Conservation (phyloP, 92 coral and sea anemone species). For the Palythoa grandiflora region DNA sequence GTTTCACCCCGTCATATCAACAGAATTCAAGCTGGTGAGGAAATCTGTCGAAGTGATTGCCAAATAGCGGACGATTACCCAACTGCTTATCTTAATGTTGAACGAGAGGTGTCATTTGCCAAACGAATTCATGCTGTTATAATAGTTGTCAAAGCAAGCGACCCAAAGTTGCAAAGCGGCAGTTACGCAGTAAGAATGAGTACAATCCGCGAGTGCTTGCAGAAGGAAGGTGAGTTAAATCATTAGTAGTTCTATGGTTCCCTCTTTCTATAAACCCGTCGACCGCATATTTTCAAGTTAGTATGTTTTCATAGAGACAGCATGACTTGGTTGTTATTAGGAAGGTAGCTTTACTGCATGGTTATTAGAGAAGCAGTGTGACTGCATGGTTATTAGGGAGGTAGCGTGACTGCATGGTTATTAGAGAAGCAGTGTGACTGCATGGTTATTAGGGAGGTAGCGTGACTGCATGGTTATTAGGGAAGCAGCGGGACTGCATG, state of each 20-base stretch:
- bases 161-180: conserved; percentile 17
- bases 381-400: no score
- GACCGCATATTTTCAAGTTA: no score
- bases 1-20: background rate
- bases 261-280: no score
- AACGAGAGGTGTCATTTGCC: conserved; percentile 43
- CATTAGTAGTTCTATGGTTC: background rate
- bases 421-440: no score
- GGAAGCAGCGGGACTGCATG: no score
- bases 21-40: conserved; percentile 72
- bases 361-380: no score
- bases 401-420: no score
- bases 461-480: no score
- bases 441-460: no score
- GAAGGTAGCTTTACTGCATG: no score
- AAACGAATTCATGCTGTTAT: conserved; percentile 68
- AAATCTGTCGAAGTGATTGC: conserved; percentile 50
- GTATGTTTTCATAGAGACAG: no score
- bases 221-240: conserved; percentile 67
- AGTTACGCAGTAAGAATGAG: conserved; percentile 47
- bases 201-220: conserved; percentile 74
- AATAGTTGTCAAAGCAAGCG: conserved; percentile 25
- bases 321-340: no score
- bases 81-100: background rate
- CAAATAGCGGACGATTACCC: background rate